A percentile compares a stretch with the other conserved stretches of the same genome.
phyloP scores from a whole-genome alignment of 2,888 invertebrate species.

The Elaeidobius kamerunicus region DNA sequence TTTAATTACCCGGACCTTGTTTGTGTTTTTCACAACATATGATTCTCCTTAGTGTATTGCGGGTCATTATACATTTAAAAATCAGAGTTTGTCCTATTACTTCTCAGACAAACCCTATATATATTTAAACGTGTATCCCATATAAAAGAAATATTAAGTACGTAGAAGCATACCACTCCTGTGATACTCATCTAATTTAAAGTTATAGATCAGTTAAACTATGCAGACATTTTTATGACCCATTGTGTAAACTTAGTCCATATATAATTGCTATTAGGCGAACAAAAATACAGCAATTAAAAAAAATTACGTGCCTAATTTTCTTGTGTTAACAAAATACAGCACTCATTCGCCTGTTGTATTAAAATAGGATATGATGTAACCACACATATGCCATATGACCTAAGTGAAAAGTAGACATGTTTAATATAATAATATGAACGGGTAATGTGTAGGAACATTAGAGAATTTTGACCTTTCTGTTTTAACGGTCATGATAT shows the following conservation, averaged over 20 bases:
- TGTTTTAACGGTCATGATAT: background rate
- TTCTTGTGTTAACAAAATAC: background rate
- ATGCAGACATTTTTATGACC: background rate
- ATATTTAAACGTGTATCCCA: too few species aligned
- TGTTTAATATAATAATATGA: background rate
- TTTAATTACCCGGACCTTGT: too few species aligned
- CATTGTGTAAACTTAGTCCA: background rate
- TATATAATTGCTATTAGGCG: background rate
- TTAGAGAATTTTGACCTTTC: background rate
- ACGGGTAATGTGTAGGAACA: background rate
- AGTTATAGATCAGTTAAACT: background rate
- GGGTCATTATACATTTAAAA: too few species aligned
- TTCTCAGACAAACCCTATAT: too few species aligned
- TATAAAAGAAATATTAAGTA: too few species aligned
- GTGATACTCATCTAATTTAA: too few species aligned
- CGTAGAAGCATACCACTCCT: too few species aligned
- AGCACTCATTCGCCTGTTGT: background rate
- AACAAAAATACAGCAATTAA: background rate
- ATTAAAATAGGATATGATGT: conserved; percentile 1
- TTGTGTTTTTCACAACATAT: too few species aligned
- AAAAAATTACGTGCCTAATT: background rate
- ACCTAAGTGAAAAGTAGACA: background rate
- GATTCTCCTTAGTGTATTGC: too few species aligned
- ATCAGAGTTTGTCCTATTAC: too few species aligned
- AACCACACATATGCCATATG: background rate